A percentile compares a stretch with the other conserved stretches of the same genome.
These are phyloP conservation scores for Sylvia borin DNA, from an alignment of 2,797 vertebrate genomes.

Conservation along the genomic window DNA sequence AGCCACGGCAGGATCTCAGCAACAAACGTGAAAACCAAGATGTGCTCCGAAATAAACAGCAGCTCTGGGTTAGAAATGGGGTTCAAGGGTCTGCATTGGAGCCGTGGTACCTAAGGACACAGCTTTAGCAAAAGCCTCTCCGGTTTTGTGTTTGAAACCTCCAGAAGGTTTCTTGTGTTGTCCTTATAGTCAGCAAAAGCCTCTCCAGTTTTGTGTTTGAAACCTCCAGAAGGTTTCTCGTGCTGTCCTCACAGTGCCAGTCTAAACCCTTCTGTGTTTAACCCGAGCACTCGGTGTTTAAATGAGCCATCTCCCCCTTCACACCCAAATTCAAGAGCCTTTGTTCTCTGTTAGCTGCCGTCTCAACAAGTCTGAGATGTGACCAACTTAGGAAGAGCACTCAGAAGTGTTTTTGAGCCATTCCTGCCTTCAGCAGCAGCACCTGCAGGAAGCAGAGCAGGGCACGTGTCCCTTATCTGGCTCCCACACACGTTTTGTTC, in stretches of 20 bases:
- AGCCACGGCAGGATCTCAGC: not conserved
- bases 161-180: not conserved
- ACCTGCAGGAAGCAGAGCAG: not conserved
- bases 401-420: accelerated
- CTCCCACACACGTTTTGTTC: not conserved
- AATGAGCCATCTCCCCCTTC: not conserved
- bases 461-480: not conserved
- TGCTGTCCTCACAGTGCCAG: accelerated
- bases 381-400: not conserved
- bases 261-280: not conserved
- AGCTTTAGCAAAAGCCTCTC: not conserved
- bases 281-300: not conserved
- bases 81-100: not conserved
- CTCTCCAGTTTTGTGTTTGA: too few relatives aligned
- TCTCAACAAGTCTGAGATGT: not conserved
- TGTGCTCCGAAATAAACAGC: not conserved
- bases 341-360: too few relatives aligned
- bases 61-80: not conserved
- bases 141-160: accelerated
- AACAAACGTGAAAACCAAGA: accelerated
- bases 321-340: not conserved
- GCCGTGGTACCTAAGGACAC: not conserved
- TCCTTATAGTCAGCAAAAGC: too few relatives aligned
- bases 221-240: not conserved
- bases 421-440: not conserved